Base-by-base conservation (phyloP, 1,140 invertebrate genomes). In the Drosophila albomicans region DNA sequence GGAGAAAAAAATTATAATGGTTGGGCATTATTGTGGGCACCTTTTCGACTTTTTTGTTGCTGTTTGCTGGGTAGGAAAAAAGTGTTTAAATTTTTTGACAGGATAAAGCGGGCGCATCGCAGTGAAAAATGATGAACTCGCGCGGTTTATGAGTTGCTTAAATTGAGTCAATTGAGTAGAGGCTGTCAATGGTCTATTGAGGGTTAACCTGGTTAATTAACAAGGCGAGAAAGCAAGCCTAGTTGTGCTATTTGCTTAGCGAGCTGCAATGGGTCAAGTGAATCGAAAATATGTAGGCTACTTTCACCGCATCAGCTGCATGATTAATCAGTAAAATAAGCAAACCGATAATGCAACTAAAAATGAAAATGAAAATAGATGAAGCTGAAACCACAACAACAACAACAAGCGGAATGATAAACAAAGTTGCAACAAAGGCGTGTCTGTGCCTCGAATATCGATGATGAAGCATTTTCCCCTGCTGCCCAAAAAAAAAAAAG, bases 341-440 rank as follows among this genome's bases (percentile, higher is more conserved):
- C 75, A 79, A 64, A 76, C 59, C 30, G 41, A 32, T 38, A 41
- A 54, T 66, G 51, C 25, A 57, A 28, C 48, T 73, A 58, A 65
- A 63, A 73, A 58, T 49, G 52, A 51, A 62, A 75, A 65, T 64
- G 75, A 49, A 62, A 70, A 71, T 54, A 57, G 28, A 43, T 63
- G 67, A 72, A 61, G 62, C 3, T 38, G 48, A 54, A 52, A 58
- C 67, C 61, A 58, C 52, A 79, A 52, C 68, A 56, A 74, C 52
- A 69, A 3, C 20, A 20, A 35, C 54, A 58, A 81, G 43, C 59
- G 16, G 28, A 74, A 79, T 51, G 82, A 86, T 68, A 82, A 80
- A 86, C 79, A 87, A 75, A 80, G 80, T 81, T 89, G 84, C 82
- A 87, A 82, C 80, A 88, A 87, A 87, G 84, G 57, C 67, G 63